Percentiles rank a stretch among this genome's conserved stretches.
phyloP scores from a whole-genome alignment of 2,113 vertebrate species.

The Ceyx cyanopectus region DNA sequence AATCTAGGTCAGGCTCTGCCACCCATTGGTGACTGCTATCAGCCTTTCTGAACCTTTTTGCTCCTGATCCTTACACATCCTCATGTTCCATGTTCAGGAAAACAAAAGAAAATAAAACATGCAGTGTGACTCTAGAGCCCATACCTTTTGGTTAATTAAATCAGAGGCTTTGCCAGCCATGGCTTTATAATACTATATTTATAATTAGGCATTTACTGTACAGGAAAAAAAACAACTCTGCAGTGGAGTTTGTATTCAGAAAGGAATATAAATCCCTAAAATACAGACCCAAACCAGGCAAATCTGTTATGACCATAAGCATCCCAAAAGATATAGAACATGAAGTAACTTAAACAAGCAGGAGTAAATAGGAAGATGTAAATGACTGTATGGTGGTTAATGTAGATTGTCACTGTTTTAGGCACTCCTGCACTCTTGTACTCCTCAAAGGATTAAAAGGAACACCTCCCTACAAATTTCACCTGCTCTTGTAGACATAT shows the following conservation, averaged over 20 bases:
- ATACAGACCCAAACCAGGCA: not conserved
- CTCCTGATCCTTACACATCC: not conserved
- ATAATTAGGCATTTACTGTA: not conserved
- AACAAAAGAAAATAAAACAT: not conserved
- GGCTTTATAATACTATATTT: not conserved
- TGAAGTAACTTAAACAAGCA: not conserved
- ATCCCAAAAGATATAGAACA: not conserved
- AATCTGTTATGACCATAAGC: not conserved
- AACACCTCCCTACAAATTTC: not conserved
- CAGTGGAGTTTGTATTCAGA: not conserved
- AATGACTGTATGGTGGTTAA: not conserved
- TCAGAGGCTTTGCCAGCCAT: not conserved
- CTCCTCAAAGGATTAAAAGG: not conserved
- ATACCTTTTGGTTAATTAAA: not conserved
- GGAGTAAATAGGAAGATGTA: not conserved
- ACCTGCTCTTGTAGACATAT: not conserved
- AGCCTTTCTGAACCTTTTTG: not conserved
- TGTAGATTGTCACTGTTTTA: not conserved
- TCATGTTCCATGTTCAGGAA: not conserved
- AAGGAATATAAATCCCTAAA: not conserved
- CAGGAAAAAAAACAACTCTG: not conserved
- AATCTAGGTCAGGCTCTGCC: constrained; percentile 22
- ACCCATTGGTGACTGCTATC: not conserved
- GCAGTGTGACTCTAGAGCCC: not conserved
- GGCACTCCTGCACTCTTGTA: not conserved